Evolutionary conservation across 2,888 invertebrate genomes (phyloP).

Genomic region (Drosophila prostipennis): DNA sequence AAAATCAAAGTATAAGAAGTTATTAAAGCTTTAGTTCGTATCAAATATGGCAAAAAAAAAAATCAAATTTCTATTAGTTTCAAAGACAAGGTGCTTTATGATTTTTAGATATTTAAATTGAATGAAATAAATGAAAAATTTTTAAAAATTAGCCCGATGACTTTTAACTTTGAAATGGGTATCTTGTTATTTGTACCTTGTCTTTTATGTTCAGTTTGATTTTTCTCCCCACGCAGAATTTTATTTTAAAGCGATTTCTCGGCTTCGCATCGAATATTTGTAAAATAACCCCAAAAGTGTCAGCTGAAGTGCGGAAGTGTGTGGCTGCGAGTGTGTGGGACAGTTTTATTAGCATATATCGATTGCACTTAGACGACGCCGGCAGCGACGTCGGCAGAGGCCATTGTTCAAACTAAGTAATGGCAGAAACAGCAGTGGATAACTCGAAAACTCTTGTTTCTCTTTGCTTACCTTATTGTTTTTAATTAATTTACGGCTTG

Average conservation of each 20-base stretch:
- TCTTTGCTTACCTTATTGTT: constrained; percentile 34
- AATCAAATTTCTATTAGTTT: no score
- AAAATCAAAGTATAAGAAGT: no score
- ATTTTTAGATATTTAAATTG: no score
- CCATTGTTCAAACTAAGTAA: constrained; percentile 42
- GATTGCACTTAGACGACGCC: constrained; percentile 27
- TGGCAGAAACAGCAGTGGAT: constrained; percentile 12
- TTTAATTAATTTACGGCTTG: constrained; percentile 45
- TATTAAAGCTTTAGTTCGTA: no score
- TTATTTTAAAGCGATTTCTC: constrained; percentile 23
- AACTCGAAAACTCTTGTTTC: constrained; percentile 10
- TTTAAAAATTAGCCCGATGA: no score
- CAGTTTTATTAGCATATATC: constrained; percentile 42
- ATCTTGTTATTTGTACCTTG: no score
- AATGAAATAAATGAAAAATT: no score
- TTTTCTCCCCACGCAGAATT: constrained; percentile 31
- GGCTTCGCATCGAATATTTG: constrained; percentile 22
- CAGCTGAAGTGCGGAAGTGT: constrained; percentile 1
- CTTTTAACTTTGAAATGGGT: no score
- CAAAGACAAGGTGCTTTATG: no score
- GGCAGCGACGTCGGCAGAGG: constrained; percentile 1
- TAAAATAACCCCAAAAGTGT: constrained; percentile 31
- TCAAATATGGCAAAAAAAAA: no score
- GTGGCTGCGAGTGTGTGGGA: constrained; percentile 9
- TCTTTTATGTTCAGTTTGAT: no score